Evolutionary conservation across 2,888 invertebrate species (phyloP), one percentile per base, ranked within the genome.

Genomic region (Pardosa pseudoannulata): DNA sequence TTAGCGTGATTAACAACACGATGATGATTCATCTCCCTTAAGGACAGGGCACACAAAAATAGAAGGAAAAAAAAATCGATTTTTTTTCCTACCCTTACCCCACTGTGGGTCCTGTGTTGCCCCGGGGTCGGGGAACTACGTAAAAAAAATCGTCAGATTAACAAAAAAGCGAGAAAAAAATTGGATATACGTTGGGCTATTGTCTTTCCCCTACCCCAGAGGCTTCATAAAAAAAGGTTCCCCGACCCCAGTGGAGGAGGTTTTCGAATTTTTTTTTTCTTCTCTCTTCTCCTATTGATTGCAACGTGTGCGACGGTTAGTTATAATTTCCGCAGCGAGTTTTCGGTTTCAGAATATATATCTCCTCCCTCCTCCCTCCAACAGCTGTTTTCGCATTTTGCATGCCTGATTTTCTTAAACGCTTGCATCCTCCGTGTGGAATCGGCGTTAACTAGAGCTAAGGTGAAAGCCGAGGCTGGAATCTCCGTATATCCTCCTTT

Each of bases 1-100:
- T 82, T 82, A 82, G 82, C 71, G 76, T 76, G 82, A 82, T 82
- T 82, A 82, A 82, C 82, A 76, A 76, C 65, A 72, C 70, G 46
- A 75, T 31, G 71, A 72, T 70, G 82, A 82, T 82, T 82, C 82
- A 82, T 82, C 62, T 74, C 29, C 65, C 64, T 46, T 56, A 71
- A 62, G 41, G 32, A 31, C 7, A 36, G 64, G 41, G 31, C 16
- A 36, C 39, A 50, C 28, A 11, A 50, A 50, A 46, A 56, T 16
- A 72, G 2, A 11, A 11, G n/a, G 13, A 72, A 74, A 80, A 79
- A 79, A 79, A 50, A 68, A 80, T 80, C 80, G 80, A 80, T 80
- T 73, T 81, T 75, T 75, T 81, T 82, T 76, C 41, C 65, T n/a
- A 28, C n/a, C 31, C n/a, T n/a, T n/a, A 62, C 64, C 75, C 32